These are phyloP conservation scores for Stichodactyla helianthus DNA, from an alignment of 64 coral and sea anemone species.

Conservation along the genomic window DNA sequence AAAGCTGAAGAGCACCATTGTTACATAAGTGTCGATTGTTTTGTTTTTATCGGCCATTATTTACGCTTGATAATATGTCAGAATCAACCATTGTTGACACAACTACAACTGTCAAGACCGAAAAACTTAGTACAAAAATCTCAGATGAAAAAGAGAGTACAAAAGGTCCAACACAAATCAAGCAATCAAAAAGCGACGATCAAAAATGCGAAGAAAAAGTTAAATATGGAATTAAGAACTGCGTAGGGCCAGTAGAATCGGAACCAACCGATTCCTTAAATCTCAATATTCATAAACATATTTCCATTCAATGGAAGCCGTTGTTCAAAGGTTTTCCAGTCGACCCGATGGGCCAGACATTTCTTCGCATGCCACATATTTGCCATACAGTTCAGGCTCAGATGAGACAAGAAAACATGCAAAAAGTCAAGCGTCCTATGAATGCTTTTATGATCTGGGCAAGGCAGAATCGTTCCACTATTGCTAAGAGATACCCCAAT, in stretches of 20 bases:
- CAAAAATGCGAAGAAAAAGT: neutral
- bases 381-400: slow-evolving; percentile 80
- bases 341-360: slow-evolving; percentile 92
- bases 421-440: slow-evolving; percentile 84
- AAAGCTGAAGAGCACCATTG: slow-evolving; percentile 29
- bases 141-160: neutral
- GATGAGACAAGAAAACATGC: slow-evolving; percentile 46
- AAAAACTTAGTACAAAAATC: neutral
- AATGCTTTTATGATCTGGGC: slow-evolving; percentile 99
- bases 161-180: neutral
- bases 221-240: neutral
- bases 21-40: slow-evolving; percentile 46
- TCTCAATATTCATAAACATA: neutral
- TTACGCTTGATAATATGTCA: neutral
- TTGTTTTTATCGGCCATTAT: slow-evolving; percentile 9
- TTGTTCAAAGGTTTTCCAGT: slow-evolving; percentile 69
- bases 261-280: neutral
- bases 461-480: slow-evolving; percentile 75
- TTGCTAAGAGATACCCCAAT: slow-evolving; percentile 83
- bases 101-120: neutral
- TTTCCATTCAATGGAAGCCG: slow-evolving; percentile 6
- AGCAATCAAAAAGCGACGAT: neutral
- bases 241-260: neutral
- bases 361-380: slow-evolving; percentile 88
- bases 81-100: slow-evolving; percentile 15